Conservation (phyloP, 2,113 vertebrate species). For the Anser cygnoides region DNA sequence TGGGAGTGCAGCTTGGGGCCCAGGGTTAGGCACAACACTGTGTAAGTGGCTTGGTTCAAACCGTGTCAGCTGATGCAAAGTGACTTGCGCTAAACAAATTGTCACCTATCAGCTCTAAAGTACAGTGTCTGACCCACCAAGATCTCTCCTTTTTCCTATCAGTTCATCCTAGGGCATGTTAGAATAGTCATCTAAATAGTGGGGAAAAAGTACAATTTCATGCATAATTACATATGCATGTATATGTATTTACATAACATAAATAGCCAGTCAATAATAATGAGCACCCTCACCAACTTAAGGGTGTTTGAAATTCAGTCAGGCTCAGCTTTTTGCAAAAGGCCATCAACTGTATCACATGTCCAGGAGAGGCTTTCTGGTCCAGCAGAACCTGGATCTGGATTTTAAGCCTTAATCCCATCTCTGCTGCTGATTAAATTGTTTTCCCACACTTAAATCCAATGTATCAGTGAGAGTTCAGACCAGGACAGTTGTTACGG, state of each 20-base stretch:
- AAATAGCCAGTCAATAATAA: neutral
- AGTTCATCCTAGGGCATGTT: neutral
- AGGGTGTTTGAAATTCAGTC: neutral
- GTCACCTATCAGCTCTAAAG: neutral
- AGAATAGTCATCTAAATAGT: neutral
- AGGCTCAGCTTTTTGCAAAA: neutral
- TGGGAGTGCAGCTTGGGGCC: slow-evolving; percentile 55
- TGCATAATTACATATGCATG: neutral
- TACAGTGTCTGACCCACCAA: neutral
- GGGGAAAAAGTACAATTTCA: neutral
- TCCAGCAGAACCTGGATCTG: neutral
- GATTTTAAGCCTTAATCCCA: neutral
- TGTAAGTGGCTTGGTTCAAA: slow-evolving; percentile 34
- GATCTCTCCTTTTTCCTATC: neutral
- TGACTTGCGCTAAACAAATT: neutral
- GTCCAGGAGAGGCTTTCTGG: neutral
- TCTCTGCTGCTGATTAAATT: neutral
- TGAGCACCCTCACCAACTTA: neutral
- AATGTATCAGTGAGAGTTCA: neutral
- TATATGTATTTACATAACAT: neutral
- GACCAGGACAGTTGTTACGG: neutral
- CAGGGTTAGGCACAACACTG: slow-evolving; percentile 85
- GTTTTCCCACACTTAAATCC: neutral
- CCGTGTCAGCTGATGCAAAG: neutral
- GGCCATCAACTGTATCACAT: neutral